Evolutionary conservation across 1,140 invertebrate species (phyloP).

Genomic region (Temnothorax nylanderi): DNA sequence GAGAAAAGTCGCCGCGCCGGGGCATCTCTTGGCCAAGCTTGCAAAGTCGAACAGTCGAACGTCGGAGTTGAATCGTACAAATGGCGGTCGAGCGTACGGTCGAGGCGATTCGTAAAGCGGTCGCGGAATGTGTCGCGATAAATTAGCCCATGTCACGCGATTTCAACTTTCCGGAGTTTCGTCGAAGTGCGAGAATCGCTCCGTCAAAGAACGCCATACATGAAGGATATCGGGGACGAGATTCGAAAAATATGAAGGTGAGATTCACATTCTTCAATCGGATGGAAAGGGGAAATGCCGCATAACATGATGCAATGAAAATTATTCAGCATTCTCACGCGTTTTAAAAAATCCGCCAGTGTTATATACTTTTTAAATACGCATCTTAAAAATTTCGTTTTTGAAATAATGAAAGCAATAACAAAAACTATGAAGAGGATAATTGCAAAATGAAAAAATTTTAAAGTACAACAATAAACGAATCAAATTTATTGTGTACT

Average conservation of each 20-base stretch:
- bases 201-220: constrained; percentile 9
- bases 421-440: neutral
- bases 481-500: neutral
- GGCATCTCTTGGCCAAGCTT: neutral
- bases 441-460: neutral
- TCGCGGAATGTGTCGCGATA: constrained; percentile 33
- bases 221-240: neutral
- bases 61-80: constrained; percentile 41
- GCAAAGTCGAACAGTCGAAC: constrained; percentile 45
- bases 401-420: neutral
- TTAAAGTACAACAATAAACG: neutral
- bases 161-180: constrained; percentile 22
- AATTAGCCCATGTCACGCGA: constrained; percentile 37
- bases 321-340: neutral
- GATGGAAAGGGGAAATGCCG: neutral
- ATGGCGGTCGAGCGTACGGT: constrained; percentile 27
- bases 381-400: neutral
- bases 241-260: constrained; percentile 19
- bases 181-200: constrained; percentile 7
- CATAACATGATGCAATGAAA: neutral
- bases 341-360: neutral
- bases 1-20: constrained; percentile 22
- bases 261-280: constrained; percentile 21
- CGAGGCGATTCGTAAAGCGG: neutral
- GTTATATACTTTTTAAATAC: neutral